phyloP scores from a whole-genome alignment of 2,113 vertebrate species.

The Phalacrocorax brasilianus region DNA sequence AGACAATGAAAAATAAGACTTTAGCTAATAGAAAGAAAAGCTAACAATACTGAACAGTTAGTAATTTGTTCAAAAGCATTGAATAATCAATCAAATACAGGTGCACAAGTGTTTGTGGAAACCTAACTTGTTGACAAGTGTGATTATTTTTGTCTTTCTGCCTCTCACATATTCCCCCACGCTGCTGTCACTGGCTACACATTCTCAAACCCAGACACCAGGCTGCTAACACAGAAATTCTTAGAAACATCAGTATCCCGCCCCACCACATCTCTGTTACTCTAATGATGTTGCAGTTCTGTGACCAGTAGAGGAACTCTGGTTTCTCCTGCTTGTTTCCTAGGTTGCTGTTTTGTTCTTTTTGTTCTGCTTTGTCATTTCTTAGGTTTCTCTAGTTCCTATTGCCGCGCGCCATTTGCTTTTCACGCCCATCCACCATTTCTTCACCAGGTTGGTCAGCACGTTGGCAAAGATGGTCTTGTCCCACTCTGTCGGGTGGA shows the following conservation, averaged over 20 bases:
- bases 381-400: background rate
- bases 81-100: background rate
- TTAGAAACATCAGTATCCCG: background rate
- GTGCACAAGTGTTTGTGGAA: background rate
- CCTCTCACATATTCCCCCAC: background rate
- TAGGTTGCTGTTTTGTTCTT: background rate
- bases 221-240: background rate
- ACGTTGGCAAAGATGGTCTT: background rate
- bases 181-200: background rate
- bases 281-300: background rate
- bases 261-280: background rate
- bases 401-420: background rate
- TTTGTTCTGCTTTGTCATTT: background rate
- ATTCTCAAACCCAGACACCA: background rate
- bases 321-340: background rate
- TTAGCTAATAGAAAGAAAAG: background rate
- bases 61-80: background rate
- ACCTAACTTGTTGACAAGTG: background rate
- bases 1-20: slow-evolving; percentile 2
- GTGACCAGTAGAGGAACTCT: background rate
- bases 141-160: background rate
- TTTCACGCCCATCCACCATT: background rate
- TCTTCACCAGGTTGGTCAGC: background rate
- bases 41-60: background rate
- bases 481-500: background rate